A percentile compares a stretch with the other conserved stretches of the same genome.
Evolutionary conservation across 1,140 invertebrate species (phyloP).

Genomic region (Plectus sambesii): DNA sequence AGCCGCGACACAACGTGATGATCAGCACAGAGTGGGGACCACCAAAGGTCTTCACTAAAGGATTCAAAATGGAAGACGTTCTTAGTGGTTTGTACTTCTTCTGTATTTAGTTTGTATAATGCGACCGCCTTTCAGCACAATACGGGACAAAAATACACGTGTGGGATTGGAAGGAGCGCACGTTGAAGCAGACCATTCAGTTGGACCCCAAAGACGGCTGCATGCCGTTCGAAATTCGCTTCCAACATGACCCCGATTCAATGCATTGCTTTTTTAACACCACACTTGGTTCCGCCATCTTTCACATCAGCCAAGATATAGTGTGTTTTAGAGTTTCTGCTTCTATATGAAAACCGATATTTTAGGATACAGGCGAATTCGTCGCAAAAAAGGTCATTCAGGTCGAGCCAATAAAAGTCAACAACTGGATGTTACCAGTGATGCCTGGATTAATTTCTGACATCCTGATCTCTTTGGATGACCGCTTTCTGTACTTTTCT

Average conservation of each 20-base stretch:
- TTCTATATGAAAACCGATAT: conserved; percentile 50
- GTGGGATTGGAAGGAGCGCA: conserved; percentile 72
- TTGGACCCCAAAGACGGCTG: conserved; percentile 65
- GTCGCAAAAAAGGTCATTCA: conserved; percentile 65
- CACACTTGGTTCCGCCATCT: conserved; percentile 63
- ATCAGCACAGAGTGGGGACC: conserved; percentile 80
- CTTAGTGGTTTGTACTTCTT: conserved; percentile 45
- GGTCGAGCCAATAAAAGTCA: conserved; percentile 57
- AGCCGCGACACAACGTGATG: conserved; percentile 79
- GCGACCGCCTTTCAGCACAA: conserved; percentile 50
- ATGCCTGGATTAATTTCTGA: conserved; percentile 76
- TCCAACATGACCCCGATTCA: conserved; percentile 75
- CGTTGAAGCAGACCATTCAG: conserved; percentile 68
- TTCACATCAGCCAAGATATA: conserved; percentile 52
- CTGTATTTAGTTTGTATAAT: conserved; percentile 1
- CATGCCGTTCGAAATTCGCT: conserved; percentile 80
- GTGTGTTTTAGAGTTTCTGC: conserved; percentile 54
- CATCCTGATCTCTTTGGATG: conserved; percentile 84
- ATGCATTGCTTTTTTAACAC: conserved; percentile 71
- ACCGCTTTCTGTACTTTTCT: conserved; percentile 76
- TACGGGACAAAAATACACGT: conserved; percentile 77
- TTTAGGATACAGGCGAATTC: conserved; percentile 48
- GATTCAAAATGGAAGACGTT: conserved; percentile 60
- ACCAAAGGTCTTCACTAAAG: conserved; percentile 67
- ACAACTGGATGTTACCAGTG: conserved; percentile 55